Percentiles rank a stretch among this genome's conserved stretches.
These are phyloP conservation scores for Hydrophis major DNA, from an alignment of 2,797 vertebrate species.

Conservation along the genomic window DNA sequence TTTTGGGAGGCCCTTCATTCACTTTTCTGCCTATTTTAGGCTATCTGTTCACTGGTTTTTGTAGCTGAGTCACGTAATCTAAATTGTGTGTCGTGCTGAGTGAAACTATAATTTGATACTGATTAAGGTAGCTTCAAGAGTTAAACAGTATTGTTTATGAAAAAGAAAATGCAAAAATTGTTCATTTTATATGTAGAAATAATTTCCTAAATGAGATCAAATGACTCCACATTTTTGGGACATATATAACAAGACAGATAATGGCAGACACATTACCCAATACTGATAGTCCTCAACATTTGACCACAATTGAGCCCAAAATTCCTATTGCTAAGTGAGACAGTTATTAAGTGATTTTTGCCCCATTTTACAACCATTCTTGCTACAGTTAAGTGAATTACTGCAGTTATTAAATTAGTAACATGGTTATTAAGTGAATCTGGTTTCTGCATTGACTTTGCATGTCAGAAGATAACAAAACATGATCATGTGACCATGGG, in stretches of 20 bases:
- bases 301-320: neutral
- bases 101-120: neutral
- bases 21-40: neutral
- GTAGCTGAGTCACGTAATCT: neutral
- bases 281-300: neutral
- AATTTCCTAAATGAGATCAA: neutral
- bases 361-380: neutral
- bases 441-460: neutral
- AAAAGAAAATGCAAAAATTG: neutral
- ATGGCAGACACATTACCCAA: neutral
- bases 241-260: neutral
- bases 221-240: neutral
- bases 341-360: neutral
- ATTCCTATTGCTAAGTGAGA: neutral
- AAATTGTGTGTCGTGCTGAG: neutral
- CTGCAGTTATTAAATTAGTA: neutral
- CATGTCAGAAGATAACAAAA: neutral
- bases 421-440: neutral
- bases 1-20: neutral
- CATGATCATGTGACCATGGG: neutral
- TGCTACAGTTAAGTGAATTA: neutral
- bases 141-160: neutral
- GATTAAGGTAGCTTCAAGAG: neutral
- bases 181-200: neutral
- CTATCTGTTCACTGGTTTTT: neutral